phyloP scores from a whole-genome alignment of 2,888 invertebrate species.

The Campopleginae sp. region DNA sequence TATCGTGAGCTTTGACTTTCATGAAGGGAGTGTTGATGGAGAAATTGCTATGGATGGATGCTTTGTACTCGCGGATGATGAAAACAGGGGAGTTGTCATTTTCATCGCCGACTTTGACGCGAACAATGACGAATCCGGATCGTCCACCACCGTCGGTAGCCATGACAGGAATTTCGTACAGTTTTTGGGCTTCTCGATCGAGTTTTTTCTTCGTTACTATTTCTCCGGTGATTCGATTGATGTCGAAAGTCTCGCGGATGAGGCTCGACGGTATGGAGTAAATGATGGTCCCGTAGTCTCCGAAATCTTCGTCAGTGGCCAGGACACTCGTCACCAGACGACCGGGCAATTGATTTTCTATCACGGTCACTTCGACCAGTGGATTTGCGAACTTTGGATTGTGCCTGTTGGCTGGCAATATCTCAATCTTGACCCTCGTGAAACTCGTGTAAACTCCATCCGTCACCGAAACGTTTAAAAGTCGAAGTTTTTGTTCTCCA shows the following conservation, averaged over 20 bases:
- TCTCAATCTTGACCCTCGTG: conserved; percentile 91
- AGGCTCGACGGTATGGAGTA: conserved; percentile 92
- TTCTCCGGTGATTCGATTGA: conserved; percentile 90
- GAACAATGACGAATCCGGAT: conserved; percentile 90
- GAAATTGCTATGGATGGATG: conserved; percentile 88
- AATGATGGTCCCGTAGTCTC: conserved; percentile 89
- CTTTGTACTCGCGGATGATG: conserved; percentile 91
- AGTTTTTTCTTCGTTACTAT: conserved; percentile 89
- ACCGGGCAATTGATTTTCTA: conserved; percentile 93
- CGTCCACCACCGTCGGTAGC: conserved; percentile 94
- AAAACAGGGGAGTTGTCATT: conserved; percentile 94
- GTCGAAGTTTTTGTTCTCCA: conserved; percentile 87
- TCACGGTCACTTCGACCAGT: conserved; percentile 91
- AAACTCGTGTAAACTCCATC: conserved; percentile 98
- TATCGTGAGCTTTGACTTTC: conserved; percentile 90
- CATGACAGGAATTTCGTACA: conserved; percentile 91
- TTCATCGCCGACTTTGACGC: conserved; percentile 92
- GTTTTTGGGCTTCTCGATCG: conserved; percentile 90
- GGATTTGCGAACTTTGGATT: conserved; percentile 92
- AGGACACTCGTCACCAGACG: conserved; percentile 89
- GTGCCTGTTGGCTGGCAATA: conserved; percentile 91
- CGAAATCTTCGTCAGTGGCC: conserved; percentile 93
- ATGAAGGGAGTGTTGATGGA: conserved; percentile 86
- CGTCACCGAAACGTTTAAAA: conserved; percentile 96
- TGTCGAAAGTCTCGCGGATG: conserved; percentile 89